Evolutionary conservation across 2,888 invertebrate species (phyloP).

Genomic region (Resseliella maxima): DNA sequence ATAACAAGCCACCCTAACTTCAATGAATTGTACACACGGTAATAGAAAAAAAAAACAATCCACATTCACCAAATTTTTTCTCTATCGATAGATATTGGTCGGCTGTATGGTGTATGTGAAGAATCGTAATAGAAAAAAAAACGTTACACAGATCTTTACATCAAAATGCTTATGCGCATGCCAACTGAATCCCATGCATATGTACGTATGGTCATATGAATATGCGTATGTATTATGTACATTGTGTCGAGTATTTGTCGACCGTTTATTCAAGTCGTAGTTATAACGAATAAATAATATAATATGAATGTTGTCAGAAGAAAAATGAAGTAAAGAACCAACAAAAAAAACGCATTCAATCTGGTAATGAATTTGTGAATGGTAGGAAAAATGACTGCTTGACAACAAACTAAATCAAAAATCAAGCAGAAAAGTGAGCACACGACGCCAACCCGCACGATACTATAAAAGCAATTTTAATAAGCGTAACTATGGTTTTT

Average conservation of each 20-base stretch:
- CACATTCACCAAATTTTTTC: conserved; percentile 36
- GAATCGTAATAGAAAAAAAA: not conserved
- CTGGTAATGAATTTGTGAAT: conserved; percentile 48
- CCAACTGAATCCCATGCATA: conserved; percentile 3
- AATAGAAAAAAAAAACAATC: conserved; percentile 11
- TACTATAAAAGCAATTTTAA: not conserved
- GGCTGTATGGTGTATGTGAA: not conserved
- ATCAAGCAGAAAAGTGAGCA: not conserved
- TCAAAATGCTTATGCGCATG: conserved; percentile 37
- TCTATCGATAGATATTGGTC: not conserved
- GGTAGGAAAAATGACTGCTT: not conserved
- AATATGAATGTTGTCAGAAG: not conserved
- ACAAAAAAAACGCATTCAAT: conserved; percentile 36
- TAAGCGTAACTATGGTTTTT: not conserved
- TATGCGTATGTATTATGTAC: not conserved
- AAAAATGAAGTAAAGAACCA: not conserved
- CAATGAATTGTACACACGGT: conserved; percentile 38
- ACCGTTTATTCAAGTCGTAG: not conserved
- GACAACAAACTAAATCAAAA: not conserved
- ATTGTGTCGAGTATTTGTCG: not conserved
- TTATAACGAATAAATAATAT: conserved; percentile 14
- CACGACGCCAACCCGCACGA: not conserved
- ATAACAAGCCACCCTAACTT: conserved; percentile 33
- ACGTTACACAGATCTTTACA: conserved; percentile 2
- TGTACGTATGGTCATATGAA: not conserved